Evolutionary conservation across 2,113 vertebrate genomes (phyloP), one percentile per base, ranked within the genome.

Genomic region (Phyllopteryx taeniolatus): DNA sequence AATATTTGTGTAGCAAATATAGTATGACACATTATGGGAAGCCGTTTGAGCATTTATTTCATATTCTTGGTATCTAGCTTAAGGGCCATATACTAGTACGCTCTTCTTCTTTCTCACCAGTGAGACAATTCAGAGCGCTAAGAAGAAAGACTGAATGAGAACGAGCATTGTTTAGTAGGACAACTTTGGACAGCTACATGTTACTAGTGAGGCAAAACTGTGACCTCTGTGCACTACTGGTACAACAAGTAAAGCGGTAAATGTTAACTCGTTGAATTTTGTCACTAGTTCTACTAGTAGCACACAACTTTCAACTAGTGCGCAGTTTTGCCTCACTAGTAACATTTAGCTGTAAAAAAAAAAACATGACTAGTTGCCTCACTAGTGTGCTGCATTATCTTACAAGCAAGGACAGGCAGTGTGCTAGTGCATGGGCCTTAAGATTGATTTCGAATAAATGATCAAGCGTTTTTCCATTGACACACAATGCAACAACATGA

Each of bases 1-100:
- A 69, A 20, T 47, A 46, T 47, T 27, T 43, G 9, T 61, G 20
- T 53, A 74, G 68, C 46, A 66, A 8, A 68, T 22, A 74, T n/a
- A 60, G 65, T 64, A 72, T 27, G 70, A 54, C 22, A 77, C 67
- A 71, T 44, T 67, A 11, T 47, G 56, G 49, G 57, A 66, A 69
- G 35, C 56, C 19, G 2, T 56, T 56, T 59, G 57, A 59, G 12
- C 56, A 59, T 59, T 59, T 33, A 7, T 33, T 60, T 17, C 20
- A 54, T n/a, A n/a, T n/a, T 54, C 51, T 54, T 20, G 47, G 15
- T 17, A 51, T 51, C 1, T 7, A 17, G 4, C 49, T 17, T 51
- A 51, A 17, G 15, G 6, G 20, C 49, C 49, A 6, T 19, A 51
- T 51, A 51, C 49, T 2, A 51, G 35, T 39, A 39, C 35, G 35